Evolutionary conservation across 2,113 vertebrate species (phyloP).

Genomic region (Isichthys henryi): DNA sequence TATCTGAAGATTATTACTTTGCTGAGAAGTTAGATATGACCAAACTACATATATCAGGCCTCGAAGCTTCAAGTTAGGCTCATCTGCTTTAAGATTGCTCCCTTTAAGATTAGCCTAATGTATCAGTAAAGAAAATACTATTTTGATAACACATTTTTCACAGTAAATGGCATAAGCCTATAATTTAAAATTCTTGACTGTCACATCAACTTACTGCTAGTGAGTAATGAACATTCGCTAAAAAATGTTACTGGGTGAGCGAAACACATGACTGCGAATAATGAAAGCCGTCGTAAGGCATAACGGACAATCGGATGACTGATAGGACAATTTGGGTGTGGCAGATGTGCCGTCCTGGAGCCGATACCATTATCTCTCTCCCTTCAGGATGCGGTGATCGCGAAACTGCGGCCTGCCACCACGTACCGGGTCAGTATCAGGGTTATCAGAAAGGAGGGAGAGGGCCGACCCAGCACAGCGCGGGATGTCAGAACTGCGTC

Average conservation of each 20-base stretch:
- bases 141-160: neutral
- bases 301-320: neutral
- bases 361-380: neutral
- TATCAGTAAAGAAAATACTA: neutral
- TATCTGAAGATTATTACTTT: neutral
- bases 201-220: neutral
- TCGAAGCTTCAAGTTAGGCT: neutral
- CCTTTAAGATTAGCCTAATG: neutral
- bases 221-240: neutral
- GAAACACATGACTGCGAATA: neutral
- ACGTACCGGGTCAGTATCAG: constrained; percentile 75
- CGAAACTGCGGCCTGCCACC: constrained; percentile 71
- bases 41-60: neutral
- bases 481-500: constrained; percentile 71
- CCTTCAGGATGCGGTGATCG: constrained; percentile 72
- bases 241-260: neutral
- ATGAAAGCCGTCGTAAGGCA: neutral
- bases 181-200: neutral
- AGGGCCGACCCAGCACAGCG: constrained; percentile 78
- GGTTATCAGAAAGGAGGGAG: constrained; percentile 73
- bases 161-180: neutral
- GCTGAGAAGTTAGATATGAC: neutral
- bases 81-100: neutral
- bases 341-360: neutral
- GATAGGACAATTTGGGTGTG: neutral